A percentile compares a stretch with the other conserved stretches of the same genome.
phyloP scores from a whole-genome alignment of 2,113 vertebrate genomes.

The Neolamprologus modestus region DNA sequence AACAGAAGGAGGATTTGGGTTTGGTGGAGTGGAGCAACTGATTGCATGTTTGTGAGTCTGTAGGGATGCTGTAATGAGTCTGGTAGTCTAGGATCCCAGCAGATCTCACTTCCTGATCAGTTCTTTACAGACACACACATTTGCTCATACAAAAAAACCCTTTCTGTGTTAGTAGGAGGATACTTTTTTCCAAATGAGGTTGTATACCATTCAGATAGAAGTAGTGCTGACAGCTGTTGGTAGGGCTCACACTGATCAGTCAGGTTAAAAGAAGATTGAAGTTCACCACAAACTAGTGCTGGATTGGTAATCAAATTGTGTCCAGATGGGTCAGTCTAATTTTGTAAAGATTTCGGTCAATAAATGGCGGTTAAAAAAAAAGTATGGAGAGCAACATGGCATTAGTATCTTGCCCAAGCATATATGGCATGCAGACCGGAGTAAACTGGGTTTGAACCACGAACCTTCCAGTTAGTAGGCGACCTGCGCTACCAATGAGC shows the following conservation, averaged over 20 bases:
- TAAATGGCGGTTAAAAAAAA: accelerated
- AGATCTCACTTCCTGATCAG: neutral
- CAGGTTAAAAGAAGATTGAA: neutral
- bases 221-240: neutral
- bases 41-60: neutral
- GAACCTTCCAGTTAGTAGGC: accelerated
- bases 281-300: neutral
- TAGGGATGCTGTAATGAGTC: constrained; percentile 11
- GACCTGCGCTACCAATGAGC: neutral
- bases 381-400: neutral
- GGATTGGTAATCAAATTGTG: neutral
- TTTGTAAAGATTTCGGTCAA: accelerated
- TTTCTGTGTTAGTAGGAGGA: neutral
- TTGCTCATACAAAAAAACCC: neutral
- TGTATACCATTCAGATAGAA: neutral
- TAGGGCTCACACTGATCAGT: neutral
- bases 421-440: neutral
- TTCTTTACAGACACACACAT: neutral
- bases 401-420: neutral
- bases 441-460: neutral
- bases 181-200: neutral
- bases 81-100: neutral
- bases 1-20: neutral
- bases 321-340: neutral
- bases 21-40: neutral